Conservation (phyloP, 2,888 invertebrate genomes). For the Agrochola lota region DNA sequence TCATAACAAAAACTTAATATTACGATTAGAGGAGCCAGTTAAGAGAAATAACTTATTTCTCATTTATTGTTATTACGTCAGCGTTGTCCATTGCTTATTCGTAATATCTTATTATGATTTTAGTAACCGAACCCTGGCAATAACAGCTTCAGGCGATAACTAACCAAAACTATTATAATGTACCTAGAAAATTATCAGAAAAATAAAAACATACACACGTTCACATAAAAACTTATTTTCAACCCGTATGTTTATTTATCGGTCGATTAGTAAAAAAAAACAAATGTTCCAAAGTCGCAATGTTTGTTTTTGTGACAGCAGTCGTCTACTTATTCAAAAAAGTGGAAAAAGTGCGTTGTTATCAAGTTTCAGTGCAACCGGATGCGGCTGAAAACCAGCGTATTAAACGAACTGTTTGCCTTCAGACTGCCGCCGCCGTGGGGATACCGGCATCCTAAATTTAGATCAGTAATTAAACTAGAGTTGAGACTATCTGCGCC, state of each 20-base stretch:
- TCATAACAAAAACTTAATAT: conserved; percentile 44
- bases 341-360: neutral
- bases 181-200: conserved; percentile 2
- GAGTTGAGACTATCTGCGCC: neutral
- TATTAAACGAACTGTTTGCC: conserved; percentile 29
- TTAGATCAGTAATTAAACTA: conserved; percentile 10
- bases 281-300: conserved; percentile 15
- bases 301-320: conserved; percentile 57
- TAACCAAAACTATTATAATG: conserved; percentile 28
- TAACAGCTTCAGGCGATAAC: conserved; percentile 52
- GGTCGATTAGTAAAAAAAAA: conserved; percentile 30
- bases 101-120: conserved; percentile 60
- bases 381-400: conserved; percentile 31
- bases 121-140: conserved; percentile 43
- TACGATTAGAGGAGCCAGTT: conserved; percentile 21
- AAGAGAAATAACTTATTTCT: conserved; percentile 12
- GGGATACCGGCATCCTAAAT: conserved; percentile 10
- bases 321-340: conserved; percentile 7
- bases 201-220: too few relatives aligned
- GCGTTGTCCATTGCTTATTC: neutral
- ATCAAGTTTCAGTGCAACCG: neutral
- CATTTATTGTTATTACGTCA: too few relatives aligned
- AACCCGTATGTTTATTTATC: conserved; percentile 23
- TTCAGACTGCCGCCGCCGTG: neutral
- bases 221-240: conserved; percentile 26